phyloP scores from a whole-genome alignment of 2,113 vertebrate genomes.

The Carassius auratus region DNA sequence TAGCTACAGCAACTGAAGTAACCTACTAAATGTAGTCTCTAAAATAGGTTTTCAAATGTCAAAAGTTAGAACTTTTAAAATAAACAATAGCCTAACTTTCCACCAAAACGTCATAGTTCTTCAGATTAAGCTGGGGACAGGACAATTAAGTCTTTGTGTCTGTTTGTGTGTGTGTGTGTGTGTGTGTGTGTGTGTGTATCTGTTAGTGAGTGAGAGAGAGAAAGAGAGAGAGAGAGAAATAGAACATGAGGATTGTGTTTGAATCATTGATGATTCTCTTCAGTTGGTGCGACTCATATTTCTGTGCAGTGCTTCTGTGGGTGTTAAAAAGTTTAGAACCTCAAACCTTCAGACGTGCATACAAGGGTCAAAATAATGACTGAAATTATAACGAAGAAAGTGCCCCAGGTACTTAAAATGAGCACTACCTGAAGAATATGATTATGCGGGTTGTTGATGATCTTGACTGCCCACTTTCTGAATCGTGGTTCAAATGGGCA shows the following conservation, averaged over 20 bases:
- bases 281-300: conserved; percentile 43
- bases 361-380: background rate
- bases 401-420: background rate
- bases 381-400: background rate
- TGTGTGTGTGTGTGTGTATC: background rate
- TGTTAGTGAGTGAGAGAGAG: background rate
- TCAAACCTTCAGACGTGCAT: background rate
- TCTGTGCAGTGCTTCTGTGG: conserved; percentile 28
- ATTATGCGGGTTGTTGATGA: background rate
- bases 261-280: conserved; percentile 57
- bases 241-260: conserved; percentile 42
- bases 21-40: background rate
- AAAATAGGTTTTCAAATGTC: background rate
- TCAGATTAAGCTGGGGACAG: background rate
- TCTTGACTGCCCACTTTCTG: background rate
- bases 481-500: background rate
- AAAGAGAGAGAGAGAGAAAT: conserved; percentile 21
- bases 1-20: background rate
- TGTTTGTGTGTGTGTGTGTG: background rate
- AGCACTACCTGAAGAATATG: background rate
- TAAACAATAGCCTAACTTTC: background rate
- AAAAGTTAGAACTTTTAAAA: background rate
- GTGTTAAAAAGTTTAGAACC: conserved; percentile 10
- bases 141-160: conserved; percentile 18
- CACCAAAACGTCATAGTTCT: background rate